Conservation (phyloP, 2,797 vertebrate genomes). For the Notolabrus celidotus region DNA sequence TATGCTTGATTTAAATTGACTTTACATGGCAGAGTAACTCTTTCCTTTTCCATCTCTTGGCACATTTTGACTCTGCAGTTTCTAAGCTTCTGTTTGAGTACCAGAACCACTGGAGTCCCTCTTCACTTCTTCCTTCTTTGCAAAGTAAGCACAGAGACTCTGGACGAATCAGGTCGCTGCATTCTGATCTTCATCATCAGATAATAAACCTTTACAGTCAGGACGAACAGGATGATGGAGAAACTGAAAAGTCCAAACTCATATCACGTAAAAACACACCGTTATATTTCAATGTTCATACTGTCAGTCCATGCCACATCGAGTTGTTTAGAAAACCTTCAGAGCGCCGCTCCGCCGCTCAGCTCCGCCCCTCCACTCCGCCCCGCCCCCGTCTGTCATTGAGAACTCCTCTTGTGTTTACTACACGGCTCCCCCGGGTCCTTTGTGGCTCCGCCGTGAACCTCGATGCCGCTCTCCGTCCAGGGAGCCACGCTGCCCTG, state of each 20-base stretch:
- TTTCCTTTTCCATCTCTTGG: too few relatives aligned
- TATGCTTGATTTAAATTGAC: too few relatives aligned
- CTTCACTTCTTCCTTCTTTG: too few relatives aligned
- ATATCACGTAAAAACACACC: slow-evolving; percentile 13
- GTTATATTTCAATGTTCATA: slow-evolving; percentile 1
- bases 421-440: slow-evolving; percentile 88
- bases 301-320: slow-evolving; percentile 27
- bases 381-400: slow-evolving; percentile 61
- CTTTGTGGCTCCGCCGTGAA: slow-evolving; percentile 92
- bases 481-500: slow-evolving; percentile 91
- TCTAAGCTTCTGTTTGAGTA: too few relatives aligned
- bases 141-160: background rate
- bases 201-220: too few relatives aligned
- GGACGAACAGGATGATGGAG: background rate
- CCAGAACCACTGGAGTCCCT: too few relatives aligned
- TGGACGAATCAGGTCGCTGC: background rate
- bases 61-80: too few relatives aligned
- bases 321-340: slow-evolving; percentile 16
- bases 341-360: slow-evolving; percentile 15
- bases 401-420: slow-evolving; percentile 78
- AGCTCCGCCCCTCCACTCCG: background rate
- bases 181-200: too few relatives aligned
- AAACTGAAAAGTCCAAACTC: slow-evolving; percentile 17
- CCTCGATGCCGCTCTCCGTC: slow-evolving; percentile 90
- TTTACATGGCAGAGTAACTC: too few relatives aligned